Evolutionary conservation across 2,888 invertebrate species (phyloP), one percentile per base, ranked within the genome.

Genomic region (Acleris sparsana): DNA sequence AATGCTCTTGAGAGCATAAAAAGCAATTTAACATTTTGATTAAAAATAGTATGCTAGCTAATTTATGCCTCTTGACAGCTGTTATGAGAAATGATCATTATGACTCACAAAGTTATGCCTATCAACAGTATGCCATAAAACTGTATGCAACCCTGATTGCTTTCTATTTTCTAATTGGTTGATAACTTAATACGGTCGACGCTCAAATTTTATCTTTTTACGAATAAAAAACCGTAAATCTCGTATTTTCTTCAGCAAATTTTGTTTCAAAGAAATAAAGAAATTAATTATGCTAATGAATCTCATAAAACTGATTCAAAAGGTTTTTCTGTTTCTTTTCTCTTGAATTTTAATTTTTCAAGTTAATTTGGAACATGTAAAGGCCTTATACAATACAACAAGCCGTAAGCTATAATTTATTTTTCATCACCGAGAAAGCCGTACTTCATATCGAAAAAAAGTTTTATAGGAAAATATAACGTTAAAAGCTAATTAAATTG

Each of bases 201-300:
- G 11, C 33, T 25, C 25, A 25, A 25, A 33, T 11, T 33, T 33
- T 11, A 11, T 33, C 33, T 11, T 5, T 44, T 44, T n/a, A 44
- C 44, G 44, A 44, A n/a, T n/a, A n/a, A 7, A 17, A 29, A 9
- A 16, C 39, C 13, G 3, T 39, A 39, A 39, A 39, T 39, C 39
- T 9, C 25, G 33, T 17, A n/a, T 17, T 55, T 60, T 53, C 20
- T 22, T 22, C 9, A 9, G 18, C 5, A 5, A 52, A 29, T 49
- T 16, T 1, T 57, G 39, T 7, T 51, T 52, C 44, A 43, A 57
- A 56, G 25, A 57, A 46, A n/a, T n/a, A n/a, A n/a, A n/a, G n/a
- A n/a, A 20, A n/a, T 46, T 58, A 53, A 58, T 63, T 53, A 64
- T 29, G 25, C 48, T 59, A 64, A 64, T 59, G 48, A 59, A 64